phyloP scores from a whole-genome alignment of 1,140 invertebrate species.

The Brachionus manjavacas region DNA sequence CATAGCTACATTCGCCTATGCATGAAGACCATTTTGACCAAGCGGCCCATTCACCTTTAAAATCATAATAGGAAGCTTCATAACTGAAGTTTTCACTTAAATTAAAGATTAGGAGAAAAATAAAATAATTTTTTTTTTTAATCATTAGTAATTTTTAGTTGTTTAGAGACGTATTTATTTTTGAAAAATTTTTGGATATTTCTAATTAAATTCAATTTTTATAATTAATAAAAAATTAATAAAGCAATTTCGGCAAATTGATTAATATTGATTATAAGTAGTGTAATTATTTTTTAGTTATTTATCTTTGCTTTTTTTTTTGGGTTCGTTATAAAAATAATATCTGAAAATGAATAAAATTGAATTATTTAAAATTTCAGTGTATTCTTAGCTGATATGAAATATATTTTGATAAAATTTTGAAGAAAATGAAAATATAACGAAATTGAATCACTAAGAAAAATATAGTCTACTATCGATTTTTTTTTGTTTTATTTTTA shows the following conservation, averaged over 20 bases:
- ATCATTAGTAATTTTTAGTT: neutral
- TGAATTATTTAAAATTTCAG: no score
- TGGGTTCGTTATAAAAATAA: no score
- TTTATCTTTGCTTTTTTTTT: no score
- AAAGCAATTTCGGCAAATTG: no score
- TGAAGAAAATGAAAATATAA: neutral
- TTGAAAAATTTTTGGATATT: no score
- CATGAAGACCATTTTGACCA: constrained; percentile 4
- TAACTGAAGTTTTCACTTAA: neutral
- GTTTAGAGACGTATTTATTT: no score
- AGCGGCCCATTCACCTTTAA: neutral
- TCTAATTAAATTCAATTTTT: no score
- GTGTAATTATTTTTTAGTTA: no score
- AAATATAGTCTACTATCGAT: neutral
- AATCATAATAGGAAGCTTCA: neutral
- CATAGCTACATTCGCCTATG: neutral
- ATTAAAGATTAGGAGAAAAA: neutral
- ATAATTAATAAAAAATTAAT: no score
- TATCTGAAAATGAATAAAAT: no score
- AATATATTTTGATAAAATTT: neutral
- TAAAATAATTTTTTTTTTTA: neutral
- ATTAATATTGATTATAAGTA: no score
- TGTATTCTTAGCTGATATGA: neutral
- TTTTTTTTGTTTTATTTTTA: neutral
- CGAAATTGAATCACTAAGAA: neutral